Conservation (phyloP, 2,113 vertebrate genomes). For the Dromas ardeola region DNA sequence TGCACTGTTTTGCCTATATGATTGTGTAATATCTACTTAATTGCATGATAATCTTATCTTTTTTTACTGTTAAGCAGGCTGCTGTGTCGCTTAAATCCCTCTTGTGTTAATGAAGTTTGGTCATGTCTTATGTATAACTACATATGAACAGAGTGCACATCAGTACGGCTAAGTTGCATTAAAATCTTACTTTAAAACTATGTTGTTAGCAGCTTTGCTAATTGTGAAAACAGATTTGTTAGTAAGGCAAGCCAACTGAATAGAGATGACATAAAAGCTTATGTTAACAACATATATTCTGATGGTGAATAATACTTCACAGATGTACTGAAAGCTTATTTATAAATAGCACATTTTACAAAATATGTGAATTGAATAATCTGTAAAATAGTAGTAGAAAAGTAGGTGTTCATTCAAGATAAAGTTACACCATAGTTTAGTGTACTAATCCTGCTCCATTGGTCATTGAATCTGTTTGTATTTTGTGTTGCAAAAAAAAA, state of each 20-base stretch:
- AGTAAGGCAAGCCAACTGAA: background rate
- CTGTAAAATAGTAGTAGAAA: background rate
- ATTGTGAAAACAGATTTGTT: background rate
- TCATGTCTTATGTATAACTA: background rate
- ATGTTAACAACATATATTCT: background rate
- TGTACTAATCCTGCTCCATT: background rate
- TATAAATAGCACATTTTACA: background rate
- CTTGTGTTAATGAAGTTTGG: background rate
- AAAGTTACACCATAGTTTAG: background rate
- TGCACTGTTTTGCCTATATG: background rate
- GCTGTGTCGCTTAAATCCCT: background rate
- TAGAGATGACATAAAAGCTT: background rate
- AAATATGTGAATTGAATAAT: background rate
- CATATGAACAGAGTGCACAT: background rate
- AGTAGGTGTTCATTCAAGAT: background rate
- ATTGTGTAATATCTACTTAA: background rate
- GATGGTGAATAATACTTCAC: background rate
- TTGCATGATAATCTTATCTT: background rate
- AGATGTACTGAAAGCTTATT: background rate
- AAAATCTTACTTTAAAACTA: background rate
- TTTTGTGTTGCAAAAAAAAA: background rate
- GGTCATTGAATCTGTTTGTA: background rate
- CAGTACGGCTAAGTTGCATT: background rate
- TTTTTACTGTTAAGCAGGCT: conserved; percentile 19
- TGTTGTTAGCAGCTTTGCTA: background rate